Evolutionary conservation across 2,113 vertebrate species (phyloP).

Genomic region (Tupaia tana): DNA sequence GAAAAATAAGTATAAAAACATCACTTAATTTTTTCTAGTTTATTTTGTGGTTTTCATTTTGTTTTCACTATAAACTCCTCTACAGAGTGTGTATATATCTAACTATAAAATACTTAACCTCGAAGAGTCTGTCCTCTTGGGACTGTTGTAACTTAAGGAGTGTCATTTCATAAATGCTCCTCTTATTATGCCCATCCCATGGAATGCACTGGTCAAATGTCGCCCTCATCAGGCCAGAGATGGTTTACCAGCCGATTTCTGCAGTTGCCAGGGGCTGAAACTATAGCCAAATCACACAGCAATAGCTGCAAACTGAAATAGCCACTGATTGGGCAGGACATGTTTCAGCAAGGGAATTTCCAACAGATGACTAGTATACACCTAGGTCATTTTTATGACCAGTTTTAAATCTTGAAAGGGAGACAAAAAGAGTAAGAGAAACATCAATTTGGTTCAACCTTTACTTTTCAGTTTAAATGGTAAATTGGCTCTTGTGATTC

Average conservation of each 20-base stretch:
- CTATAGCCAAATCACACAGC: background rate
- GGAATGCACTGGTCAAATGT: slow-evolving; percentile 58
- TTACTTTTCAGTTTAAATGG: background rate
- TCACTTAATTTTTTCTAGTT: background rate
- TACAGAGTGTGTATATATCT: background rate
- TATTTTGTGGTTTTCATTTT: background rate
- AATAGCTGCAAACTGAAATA: background rate
- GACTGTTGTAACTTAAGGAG: background rate
- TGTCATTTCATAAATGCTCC: background rate
- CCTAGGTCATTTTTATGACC: background rate
- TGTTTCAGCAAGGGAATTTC: background rate
- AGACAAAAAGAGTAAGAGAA: background rate
- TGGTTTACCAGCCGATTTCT: slow-evolving; percentile 35
- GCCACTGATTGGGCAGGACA: background rate
- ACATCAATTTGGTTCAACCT: background rate
- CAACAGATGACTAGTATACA: background rate
- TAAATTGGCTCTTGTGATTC: background rate
- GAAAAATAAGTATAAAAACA: background rate
- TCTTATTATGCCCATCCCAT: background rate
- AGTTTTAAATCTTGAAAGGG: slow-evolving; percentile 11
- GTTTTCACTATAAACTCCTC: background rate
- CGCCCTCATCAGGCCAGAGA: slow-evolving; percentile 68
- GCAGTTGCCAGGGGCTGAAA: background rate
- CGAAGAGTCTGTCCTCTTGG: background rate
- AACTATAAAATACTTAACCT: background rate